Evolutionary conservation across 2,888 invertebrate species (phyloP), one percentile per base, ranked within the genome.

Genomic region (Germaria angustata): DNA sequence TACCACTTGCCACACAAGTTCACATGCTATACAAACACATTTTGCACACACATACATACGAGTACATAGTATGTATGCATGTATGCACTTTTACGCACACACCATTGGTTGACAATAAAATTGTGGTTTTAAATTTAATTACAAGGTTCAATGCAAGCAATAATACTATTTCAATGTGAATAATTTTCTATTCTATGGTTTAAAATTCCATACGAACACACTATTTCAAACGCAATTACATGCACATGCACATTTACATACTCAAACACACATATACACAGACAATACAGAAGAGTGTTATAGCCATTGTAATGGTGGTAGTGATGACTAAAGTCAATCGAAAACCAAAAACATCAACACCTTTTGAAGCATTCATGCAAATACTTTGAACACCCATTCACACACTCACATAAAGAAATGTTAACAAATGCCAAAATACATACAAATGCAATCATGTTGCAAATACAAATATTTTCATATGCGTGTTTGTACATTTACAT

Each of bases 41-140:
- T 39, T 39, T 13, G 13, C 13, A 46, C 8, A 22, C 32, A n/a
- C 7, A 41, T 8, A 20, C 32, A 8, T 15, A 17, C n/a, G n/a
- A n/a, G n/a, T n/a, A n/a, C n/a, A n/a, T n/a, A n/a, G n/a, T n/a
- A n/a, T 55, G 24, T 20, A 2, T 15, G 11, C 5, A 8, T 0
- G n/a, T n/a, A 24, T 41, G 11, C 15, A n/a, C 13, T 5, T 49
- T 15, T 39, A 53, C 36, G 57, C 55, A 65, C 57, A 57, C 55
- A 65, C 11, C 65, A 75, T 55, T 55, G 77, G 69, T 81, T 81
- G 81, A 69, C 77, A 84, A 82, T 79, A 71, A 81, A 84, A 80
- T 80, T 84, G 84, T 75, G 85, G 85, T 84, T 80, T 84, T 76
- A 69, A 80, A 81, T 84, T 83, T 80, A 85, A 85, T 84, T 84